Base-by-base conservation (phyloP, 2,888 invertebrate genomes). In the Temnothorax unifasciatus region DNA sequence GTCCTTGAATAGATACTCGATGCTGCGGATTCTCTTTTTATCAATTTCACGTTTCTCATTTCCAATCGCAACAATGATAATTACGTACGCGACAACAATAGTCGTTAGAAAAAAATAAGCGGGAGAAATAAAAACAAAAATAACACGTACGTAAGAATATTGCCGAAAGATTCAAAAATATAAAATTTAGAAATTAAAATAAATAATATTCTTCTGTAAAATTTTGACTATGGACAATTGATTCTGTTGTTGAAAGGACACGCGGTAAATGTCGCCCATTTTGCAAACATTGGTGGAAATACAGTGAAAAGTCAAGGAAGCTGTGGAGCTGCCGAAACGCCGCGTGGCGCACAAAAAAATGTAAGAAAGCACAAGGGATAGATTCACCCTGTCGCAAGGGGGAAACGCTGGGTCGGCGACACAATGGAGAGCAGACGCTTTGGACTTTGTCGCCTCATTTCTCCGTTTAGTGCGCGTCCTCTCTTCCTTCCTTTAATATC, bases 401-500 rank as follows among this genome's bases (percentile, higher is more conserved):
- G 44, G 18, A 50, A 68, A 77, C 66, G 71, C 68, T 44, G 57
- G 87, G 64, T 64, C 69, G 79, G 59, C 85, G 85, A 89, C 82
- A 86, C 84, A 86, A 88, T 86, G 86, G 83, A 82, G 86, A 87
- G 87, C 85, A 85, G 85, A 63, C 54, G 87, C 79, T 85, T 83
- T 82, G 82, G 82, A 90, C 88, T 90, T 91, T 90, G 91, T 90
- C 88, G 90, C 88, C 89, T 88, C 89, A 86, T 90, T 90, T 89
- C 86, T 88, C 63, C 84, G 68, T 85, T 86, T 86, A 89, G 86
- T 83, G 81, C 82, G 83, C 85, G 82, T 82, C 66, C 83, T 85
- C 61, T 73, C 77, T 86, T 83, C 71, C 74, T 64, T 71, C 69
- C 82, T 87, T 83, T 88, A 85, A 87, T 88, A 88, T 86, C 86